phyloP scores from a whole-genome alignment of 37 sponge, comb jelly and placozoan species.

The Theonella swinhoei region DNA sequence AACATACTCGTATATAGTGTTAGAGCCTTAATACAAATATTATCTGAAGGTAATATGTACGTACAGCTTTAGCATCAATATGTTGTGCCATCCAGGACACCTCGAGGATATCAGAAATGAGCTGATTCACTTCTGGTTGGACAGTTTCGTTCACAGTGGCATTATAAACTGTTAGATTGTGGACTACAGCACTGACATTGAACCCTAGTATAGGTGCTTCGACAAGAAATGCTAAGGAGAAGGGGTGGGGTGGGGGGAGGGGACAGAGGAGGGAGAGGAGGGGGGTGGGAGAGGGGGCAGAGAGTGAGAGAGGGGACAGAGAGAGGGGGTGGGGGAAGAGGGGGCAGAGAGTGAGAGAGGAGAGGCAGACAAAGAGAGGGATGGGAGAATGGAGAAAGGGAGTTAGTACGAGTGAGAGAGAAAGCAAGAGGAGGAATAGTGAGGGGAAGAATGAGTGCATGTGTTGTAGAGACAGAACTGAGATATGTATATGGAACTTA shows the following conservation, averaged over 20 bases:
- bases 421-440: too few relatives aligned
- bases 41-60: background rate
- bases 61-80: background rate
- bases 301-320: too few relatives aligned
- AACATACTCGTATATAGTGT: background rate
- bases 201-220: background rate
- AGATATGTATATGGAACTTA: too few relatives aligned
- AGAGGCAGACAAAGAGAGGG: too few relatives aligned
- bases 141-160: background rate
- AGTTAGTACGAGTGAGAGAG: too few relatives aligned
- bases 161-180: background rate
- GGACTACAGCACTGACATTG: background rate
- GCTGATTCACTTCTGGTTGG: background rate
- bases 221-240: background rate
- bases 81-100: background rate
- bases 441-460: too few relatives aligned
- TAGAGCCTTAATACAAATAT: background rate
- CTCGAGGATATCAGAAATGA: background rate
- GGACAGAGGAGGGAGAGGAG: too few relatives aligned
- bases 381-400: too few relatives aligned
- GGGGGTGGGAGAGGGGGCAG: too few relatives aligned
- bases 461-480: too few relatives aligned
- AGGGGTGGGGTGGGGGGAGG: background rate
- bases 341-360: too few relatives aligned
- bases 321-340: too few relatives aligned